A percentile compares a stretch with the other conserved stretches of the same genome.
Conservation (phyloP, 1,140 invertebrate species). For the Diuraphis noxia region DNA sequence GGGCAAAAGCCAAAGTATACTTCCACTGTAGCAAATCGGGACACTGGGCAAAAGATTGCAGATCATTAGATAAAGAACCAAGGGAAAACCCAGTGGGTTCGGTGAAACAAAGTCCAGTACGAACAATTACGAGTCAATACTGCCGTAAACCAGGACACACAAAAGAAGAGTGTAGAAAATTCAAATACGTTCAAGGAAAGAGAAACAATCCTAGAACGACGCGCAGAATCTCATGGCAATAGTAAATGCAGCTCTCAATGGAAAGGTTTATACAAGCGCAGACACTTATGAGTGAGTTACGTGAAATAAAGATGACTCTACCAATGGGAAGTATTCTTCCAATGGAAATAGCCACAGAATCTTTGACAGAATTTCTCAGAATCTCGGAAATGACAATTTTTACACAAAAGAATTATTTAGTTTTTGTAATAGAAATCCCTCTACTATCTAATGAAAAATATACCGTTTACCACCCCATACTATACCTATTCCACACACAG, state of each 20-base stretch:
- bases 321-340: neutral
- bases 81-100: neutral
- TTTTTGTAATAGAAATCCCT: neutral
- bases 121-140: slow-evolving; percentile 3
- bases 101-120: neutral
- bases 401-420: neutral
- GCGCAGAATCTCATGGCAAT: neutral
- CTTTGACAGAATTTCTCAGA: neutral
- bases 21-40: neutral
- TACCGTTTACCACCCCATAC: neutral
- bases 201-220: neutral
- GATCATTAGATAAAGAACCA: neutral
- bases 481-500: neutral
- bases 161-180: slow-evolving; percentile 27
- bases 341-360: neutral
- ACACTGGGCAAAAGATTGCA: neutral
- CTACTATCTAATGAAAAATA: neutral
- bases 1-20: neutral
- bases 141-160: slow-evolving; percentile 19
- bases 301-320: neutral
- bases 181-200: slow-evolving; percentile 8
- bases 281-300: neutral
- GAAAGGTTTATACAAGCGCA: neutral
- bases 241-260: neutral
- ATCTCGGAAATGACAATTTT: neutral